Evolutionary conservation across 30 jellyfish, hydroid and myxozoan genomes (phyloP), one percentile per base, ranked within the genome.

Genomic region (Mastigias papua): DNA sequence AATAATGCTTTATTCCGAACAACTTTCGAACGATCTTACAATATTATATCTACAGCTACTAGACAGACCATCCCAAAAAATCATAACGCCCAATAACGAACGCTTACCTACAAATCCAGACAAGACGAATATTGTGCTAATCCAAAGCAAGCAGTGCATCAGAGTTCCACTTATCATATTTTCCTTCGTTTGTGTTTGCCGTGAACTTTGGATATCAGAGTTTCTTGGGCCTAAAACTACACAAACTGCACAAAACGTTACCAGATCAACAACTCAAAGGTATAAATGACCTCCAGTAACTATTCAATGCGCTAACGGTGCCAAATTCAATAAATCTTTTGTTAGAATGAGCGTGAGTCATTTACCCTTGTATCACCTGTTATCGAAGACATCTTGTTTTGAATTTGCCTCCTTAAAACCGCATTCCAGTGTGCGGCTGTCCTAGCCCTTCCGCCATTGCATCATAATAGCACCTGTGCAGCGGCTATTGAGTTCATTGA

Each of bases 371-470:
- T 17, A 10, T 63, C 74, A 27, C 74, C 74, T 23, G 74, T 25
- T 63, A 20, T 25, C 15, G 42, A 37, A 20, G 26, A 10, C 74
- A 63, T 25, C 19, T 63, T 63, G 74, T 63, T 63, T 63, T 63
- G 74, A 63, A 63, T 20, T 63, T 63, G 42, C 74, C 74, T 63
- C 74, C 26, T 0, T 8, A 63, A 63, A 54, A 54, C 67, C 67
- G 17, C 67, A 54, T 0, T 54, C 27, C 67, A 2, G 27, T 54
- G 27, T 54, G 25, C 25, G 25, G 67, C 67, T 54, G 54, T 54
- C 67, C 67, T 25, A 54, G 67, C 67, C 67, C 67, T 54, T 54
- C 67, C 67, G 67, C 17, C 25, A 10, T 42, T 54, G 17, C 27
- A 25, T 16, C 23, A 54, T 19, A 54, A 54, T 21, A 11, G 67